phyloP scores from a whole-genome alignment of 2,888 invertebrate genomes.

The Drosophila glabriapex region DNA sequence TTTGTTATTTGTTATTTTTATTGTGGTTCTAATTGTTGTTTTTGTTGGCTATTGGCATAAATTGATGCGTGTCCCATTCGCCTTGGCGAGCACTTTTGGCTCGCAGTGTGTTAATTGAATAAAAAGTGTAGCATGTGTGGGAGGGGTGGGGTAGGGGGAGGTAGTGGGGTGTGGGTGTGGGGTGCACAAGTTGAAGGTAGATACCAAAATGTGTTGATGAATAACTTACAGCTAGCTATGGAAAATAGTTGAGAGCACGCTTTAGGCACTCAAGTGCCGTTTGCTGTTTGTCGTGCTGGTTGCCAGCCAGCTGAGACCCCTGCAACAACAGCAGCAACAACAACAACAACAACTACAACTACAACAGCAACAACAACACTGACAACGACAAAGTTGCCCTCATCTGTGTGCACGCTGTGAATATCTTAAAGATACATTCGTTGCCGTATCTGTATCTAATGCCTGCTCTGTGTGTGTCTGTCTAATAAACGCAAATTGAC shows the following conservation, averaged over 20 bases:
- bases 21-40: conserved; percentile 14
- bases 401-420: conserved; percentile 28
- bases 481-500: conserved; percentile 76
- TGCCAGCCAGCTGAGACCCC: conserved; percentile 36
- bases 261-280: conserved; percentile 31
- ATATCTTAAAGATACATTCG: conserved; percentile 43
- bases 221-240: conserved; percentile 38
- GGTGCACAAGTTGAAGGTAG: not conserved
- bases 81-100: conserved; percentile 51
- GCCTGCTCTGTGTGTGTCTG: conserved; percentile 55
- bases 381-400: conserved; percentile 13
- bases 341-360: conserved; percentile 13
- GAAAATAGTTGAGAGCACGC: conserved; percentile 46
- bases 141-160: too few relatives aligned
- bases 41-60: conserved; percentile 51
- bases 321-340: conserved; percentile 5
- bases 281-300: conserved; percentile 20
- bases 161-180: too few relatives aligned
- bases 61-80: conserved; percentile 65
- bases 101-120: conserved; percentile 70
- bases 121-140: conserved; percentile 54
- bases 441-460: conserved; percentile 34
- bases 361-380: conserved; percentile 6
- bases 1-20: conserved; percentile 60
- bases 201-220: conserved; percentile 20